phyloP scores from a whole-genome alignment of 1,140 invertebrate genomes.

The Hesperophylax magnus region DNA sequence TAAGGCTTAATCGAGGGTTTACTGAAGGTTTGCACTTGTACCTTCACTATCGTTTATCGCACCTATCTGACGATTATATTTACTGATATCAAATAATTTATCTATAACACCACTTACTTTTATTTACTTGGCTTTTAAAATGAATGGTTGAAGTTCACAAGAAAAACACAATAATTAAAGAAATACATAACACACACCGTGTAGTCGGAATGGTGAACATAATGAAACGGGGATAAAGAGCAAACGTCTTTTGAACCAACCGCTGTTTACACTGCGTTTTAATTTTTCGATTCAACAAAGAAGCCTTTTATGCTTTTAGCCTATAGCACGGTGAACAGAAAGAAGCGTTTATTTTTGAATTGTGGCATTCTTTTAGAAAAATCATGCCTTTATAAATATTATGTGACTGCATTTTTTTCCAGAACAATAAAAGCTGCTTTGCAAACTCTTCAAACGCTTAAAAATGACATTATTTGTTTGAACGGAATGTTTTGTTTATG shows the following conservation, averaged over 20 bases:
- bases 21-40: no score
- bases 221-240: conserved; percentile 19
- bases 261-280: conserved; percentile 22
- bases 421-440: conserved; percentile 12
- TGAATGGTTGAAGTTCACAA: no score
- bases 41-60: no score
- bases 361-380: background rate
- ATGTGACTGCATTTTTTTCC: background rate
- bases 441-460: background rate
- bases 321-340: background rate
- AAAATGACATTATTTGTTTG: background rate
- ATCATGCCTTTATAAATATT: no score
- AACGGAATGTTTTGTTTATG: conserved; percentile 16
- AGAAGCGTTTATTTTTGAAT: background rate
- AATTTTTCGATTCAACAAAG: conserved; percentile 28
- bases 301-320: conserved; percentile 19
- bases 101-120: no score
- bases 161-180: background rate
- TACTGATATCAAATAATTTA: no score
- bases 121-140: no score
- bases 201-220: background rate
- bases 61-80: no score
- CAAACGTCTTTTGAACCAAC: conserved; percentile 2
- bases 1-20: no score
- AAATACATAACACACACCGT: background rate